These are phyloP conservation scores for Mesembrinibis cayennensis DNA, from an alignment of 2,113 vertebrate species.

Conservation along the genomic window DNA sequence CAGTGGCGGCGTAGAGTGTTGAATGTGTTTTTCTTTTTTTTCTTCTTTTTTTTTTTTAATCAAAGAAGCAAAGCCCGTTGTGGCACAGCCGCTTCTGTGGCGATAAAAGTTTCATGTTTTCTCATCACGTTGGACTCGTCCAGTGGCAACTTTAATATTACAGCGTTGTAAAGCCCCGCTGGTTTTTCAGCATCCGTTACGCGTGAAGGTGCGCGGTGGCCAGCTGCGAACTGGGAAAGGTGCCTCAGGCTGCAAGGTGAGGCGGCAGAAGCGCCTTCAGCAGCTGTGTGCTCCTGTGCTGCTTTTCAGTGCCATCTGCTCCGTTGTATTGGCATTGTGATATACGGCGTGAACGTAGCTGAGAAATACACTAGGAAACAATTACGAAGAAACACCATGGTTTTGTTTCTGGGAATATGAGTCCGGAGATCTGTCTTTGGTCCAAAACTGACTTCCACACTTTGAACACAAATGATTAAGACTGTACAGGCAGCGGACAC, in stretches of 20 bases:
- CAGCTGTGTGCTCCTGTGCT: neutral
- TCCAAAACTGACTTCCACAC: neutral
- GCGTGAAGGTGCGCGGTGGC: fast-evolving
- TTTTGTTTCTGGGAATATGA: neutral
- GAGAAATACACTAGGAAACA: neutral
- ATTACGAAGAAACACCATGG: neutral
- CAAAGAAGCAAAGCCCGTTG: neutral
- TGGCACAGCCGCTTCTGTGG: neutral
- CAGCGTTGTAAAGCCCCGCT: neutral
- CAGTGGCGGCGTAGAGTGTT: neutral
- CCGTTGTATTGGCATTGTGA: fast-evolving
- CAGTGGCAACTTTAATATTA: neutral
- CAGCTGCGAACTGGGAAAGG: neutral
- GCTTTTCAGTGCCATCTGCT: neutral
- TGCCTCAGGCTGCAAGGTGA: neutral
- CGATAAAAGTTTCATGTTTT: neutral
- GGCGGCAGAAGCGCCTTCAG: neutral
- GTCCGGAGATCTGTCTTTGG: neutral
- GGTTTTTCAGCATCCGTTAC: fast-evolving
- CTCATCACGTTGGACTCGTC: fast-evolving
- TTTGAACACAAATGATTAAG: neutral
- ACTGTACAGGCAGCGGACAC: neutral
- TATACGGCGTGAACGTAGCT: fast-evolving
- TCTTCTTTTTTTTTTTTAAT: too few relatives aligned
- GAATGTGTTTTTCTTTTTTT: fast-evolving